Conservation (phyloP, 2,113 vertebrate species). For the Phylloscopus whistleri region DNA sequence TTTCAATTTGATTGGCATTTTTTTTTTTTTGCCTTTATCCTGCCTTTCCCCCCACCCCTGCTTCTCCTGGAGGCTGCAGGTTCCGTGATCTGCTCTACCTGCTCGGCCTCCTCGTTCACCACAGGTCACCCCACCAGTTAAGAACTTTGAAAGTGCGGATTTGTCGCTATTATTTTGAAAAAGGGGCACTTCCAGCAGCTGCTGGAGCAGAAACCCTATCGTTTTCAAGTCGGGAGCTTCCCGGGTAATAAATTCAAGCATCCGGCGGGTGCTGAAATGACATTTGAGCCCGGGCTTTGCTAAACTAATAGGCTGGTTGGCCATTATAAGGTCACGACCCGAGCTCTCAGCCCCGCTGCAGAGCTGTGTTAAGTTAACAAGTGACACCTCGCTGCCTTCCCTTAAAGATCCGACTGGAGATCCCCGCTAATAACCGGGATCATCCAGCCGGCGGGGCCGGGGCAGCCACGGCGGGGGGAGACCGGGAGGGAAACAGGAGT, state of each 20-base stretch:
- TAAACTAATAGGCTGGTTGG: conserved; percentile 74
- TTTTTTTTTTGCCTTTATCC: conserved; percentile 17
- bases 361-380: conserved; percentile 59
- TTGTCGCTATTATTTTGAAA: conserved; percentile 52
- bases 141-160: conserved; percentile 56
- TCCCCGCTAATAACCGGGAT: conserved; percentile 1
- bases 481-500: rapidly evolving
- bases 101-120: conserved; percentile 38
- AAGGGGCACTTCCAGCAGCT: conserved; percentile 53
- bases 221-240: conserved; percentile 64
- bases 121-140: conserved; percentile 19
- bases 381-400: conserved; percentile 13
- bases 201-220: conserved; percentile 27
- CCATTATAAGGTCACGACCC: conserved; percentile 67
- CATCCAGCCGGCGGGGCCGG: background rate
- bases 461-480: background rate
- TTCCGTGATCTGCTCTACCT: conserved; percentile 38
- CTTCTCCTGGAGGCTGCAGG: conserved; percentile 13
- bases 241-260: conserved; percentile 65
- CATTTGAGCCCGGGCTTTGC: conserved; percentile 14
- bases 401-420: background rate
- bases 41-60: background rate
- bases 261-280: background rate
- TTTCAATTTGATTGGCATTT: conserved; percentile 68
- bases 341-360: conserved; percentile 49